phyloP scores from a whole-genome alignment of 2,797 vertebrate genomes.

The Acanthurus lineatus region DNA sequence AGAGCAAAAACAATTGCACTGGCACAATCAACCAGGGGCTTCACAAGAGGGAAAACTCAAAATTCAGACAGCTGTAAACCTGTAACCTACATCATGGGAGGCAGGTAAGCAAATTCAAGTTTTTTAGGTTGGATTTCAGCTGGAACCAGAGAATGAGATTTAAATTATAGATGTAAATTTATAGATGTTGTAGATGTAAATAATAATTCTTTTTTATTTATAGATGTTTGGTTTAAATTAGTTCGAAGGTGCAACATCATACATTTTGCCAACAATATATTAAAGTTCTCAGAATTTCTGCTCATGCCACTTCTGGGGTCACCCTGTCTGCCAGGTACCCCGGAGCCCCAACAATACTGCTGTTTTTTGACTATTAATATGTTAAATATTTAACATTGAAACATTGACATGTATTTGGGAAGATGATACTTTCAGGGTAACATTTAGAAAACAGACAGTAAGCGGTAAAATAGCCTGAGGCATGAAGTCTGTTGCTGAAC shows the following conservation, averaged over 20 bases:
- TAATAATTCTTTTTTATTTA: too few species aligned
- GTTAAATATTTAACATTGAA: not conserved
- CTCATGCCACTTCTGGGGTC: constrained; percentile 37
- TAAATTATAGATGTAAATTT: too few species aligned
- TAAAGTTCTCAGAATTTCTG: constrained; percentile 15
- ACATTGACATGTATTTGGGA: constrained; percentile 15
- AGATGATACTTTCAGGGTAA: not conserved
- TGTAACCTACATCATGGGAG: constrained; percentile 20
- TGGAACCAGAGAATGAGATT: constrained; percentile 1
- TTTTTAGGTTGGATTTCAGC: constrained; percentile 29
- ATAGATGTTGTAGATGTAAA: too few species aligned
- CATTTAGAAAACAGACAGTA: not conserved
- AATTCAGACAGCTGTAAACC: constrained; percentile 19
- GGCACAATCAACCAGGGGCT: not conserved
- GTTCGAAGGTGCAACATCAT: constrained; percentile 35
- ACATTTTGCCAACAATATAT: not conserved
- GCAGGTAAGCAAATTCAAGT: constrained; percentile 7
- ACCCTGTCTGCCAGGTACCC: constrained; percentile 22
- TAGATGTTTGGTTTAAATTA: not conserved
- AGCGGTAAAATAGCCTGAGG: constrained; percentile 21
- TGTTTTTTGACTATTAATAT: constrained; percentile 2
- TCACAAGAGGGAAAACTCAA: not conserved
- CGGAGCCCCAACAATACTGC: constrained; percentile 9
- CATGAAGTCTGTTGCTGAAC: not conserved
- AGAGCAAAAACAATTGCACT: constrained; percentile 15